A percentile compares a stretch with the other conserved stretches of the same genome.
phyloP scores from a whole-genome alignment of 2,888 invertebrate genomes.

The Diloba caeruleocephala region DNA sequence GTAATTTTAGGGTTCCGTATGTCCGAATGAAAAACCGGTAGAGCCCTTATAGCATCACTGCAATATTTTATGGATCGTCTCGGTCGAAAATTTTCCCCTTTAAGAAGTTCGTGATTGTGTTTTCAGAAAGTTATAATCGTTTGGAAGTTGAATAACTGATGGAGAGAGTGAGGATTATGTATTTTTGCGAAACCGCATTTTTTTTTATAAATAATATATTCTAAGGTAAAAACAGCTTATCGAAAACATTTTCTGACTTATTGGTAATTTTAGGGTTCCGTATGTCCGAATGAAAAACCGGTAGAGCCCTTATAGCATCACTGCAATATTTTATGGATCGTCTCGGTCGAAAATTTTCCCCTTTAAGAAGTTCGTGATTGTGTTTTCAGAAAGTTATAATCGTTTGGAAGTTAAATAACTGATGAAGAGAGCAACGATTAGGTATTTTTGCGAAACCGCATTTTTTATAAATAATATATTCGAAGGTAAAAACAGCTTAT shows the following conservation, averaged over 20 bases:
- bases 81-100: slow-evolving; percentile 12
- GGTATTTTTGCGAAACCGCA: not conserved
- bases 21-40: no score
- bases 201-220: not conserved
- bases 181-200: not conserved
- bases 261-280: no score
- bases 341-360: slow-evolving; percentile 7
- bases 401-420: slow-evolving; percentile 1
- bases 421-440: not conserved
- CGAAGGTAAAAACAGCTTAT: no score
- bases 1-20: no score
- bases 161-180: not conserved
- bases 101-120: slow-evolving; percentile 24
- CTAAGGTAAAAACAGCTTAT: no score
- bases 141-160: slow-evolving; percentile 1
- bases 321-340: slow-evolving; percentile 22
- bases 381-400: slow-evolving; percentile 18
- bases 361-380: slow-evolving; percentile 25
- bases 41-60: no score
- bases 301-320: no score
- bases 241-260: no score
- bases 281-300: no score
- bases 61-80: slow-evolving; percentile 20
- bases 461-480: not conserved
- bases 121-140: slow-evolving; percentile 14